Evolutionary conservation across 2,888 invertebrate species (phyloP), one percentile per base, ranked within the genome.

Genomic region (Xylocampa areola): DNA sequence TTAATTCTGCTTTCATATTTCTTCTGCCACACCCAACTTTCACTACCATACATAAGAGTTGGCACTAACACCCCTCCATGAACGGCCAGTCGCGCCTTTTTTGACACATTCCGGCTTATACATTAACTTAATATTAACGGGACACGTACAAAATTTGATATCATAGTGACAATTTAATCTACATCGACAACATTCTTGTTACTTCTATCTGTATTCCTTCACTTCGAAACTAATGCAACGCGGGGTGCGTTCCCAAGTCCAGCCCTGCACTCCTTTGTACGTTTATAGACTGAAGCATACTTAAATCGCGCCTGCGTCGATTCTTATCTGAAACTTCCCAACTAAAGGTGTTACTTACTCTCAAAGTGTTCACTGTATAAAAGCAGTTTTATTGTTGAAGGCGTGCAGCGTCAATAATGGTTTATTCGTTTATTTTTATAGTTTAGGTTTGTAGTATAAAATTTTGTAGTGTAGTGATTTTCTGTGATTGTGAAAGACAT

Each of bases 261-360:
- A 11, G 6, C 27, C 23, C 52, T 45, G 39, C 0, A 0, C 16
- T 30, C 30, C 27, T 39, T 45, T 25, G 45, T 37, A 68, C 67
- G 21, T 29, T 49, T 45, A 14, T 7, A 0, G 30, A 43, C 33
- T 61, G 19, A 13, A 69, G 51, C 37, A 29, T 52, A 62, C 59
- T 63, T 54, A 60, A 52, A 62, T 58, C 29, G 54, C 57, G 43
- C 17, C 35, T 60, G 47, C 16, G 17, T 58, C 37, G 50, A 65
- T 54, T 59, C 58, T 51, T 63, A 63, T 59, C 50, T 44, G 14
- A 59, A 64, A 72, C 39, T 59, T 74, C 17, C 11, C 40, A 50
- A 62, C 43, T 73, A 25, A 53, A 70, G 47, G 48, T 53, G 52
- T 61, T 44, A 35, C 51, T 61, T 53, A 43, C 57, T 61, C 57